These are phyloP conservation scores for Muntiacus muntjak DNA, from an alignment of 2,113 vertebrate genomes.

Conservation along the genomic window DNA sequence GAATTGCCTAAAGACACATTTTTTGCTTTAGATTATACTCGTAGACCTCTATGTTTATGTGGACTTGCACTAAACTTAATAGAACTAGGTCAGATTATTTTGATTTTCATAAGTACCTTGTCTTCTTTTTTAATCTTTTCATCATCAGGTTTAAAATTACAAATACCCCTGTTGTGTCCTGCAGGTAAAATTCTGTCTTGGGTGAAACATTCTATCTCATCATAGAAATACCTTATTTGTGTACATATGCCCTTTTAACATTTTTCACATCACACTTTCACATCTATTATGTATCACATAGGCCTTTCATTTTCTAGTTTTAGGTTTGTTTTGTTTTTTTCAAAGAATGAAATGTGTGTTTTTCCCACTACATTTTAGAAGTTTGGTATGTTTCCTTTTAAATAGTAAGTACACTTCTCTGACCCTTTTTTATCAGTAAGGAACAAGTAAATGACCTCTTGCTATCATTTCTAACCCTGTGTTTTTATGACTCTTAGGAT, in stretches of 20 bases:
- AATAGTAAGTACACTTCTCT: constrained; percentile 16
- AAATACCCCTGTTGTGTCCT: constrained; percentile 7
- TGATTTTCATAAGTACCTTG: background rate
- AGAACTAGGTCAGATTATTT: background rate
- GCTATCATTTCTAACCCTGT: constrained; percentile 27
- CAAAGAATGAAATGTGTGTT: constrained; percentile 46
- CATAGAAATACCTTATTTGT: constrained; percentile 40
- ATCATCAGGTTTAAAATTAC: constrained; percentile 29
- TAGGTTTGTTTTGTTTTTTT: background rate
- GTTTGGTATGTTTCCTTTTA: background rate
- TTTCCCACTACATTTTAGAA: constrained; percentile 21
- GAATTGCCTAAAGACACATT: background rate
- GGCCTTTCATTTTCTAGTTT: background rate
- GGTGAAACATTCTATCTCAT: constrained; percentile 17
- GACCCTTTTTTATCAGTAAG: background rate
- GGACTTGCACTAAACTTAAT: background rate
- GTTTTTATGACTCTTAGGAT: constrained; percentile 48
- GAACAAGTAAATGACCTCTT: constrained; percentile 20
- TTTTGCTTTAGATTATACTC: background rate
- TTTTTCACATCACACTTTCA: constrained; percentile 10
- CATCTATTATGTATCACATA: background rate
- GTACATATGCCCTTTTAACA: background rate
- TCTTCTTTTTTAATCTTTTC: background rate
- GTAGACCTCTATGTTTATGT: background rate
- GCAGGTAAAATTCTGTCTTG: background rate